Percentiles rank a stretch among this genome's conserved stretches.
phyloP scores from a whole-genome alignment of 2,113 vertebrate genomes.

The Myiagra hebetior region DNA sequence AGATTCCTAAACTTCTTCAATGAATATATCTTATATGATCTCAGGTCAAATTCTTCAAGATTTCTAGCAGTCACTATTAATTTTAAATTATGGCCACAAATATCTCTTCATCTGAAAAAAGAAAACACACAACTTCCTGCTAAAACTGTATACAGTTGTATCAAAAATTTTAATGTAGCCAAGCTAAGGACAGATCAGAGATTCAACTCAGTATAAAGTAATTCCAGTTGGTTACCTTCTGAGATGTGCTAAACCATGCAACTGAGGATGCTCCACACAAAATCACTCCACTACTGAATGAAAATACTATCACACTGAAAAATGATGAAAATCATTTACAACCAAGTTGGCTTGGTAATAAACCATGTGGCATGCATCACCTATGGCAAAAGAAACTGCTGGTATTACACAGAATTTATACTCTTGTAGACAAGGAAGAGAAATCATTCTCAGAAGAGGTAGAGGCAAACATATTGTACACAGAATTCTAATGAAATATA shows the following conservation, averaged over 20 bases:
- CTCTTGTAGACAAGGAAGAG: neutral
- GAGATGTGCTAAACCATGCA: neutral
- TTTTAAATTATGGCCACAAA: neutral
- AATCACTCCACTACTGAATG: neutral
- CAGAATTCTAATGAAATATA: neutral
- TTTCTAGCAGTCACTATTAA: neutral
- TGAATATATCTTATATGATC: neutral
- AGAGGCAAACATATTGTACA: neutral
- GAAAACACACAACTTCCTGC: neutral
- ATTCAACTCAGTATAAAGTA: neutral
- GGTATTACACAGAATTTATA: neutral
- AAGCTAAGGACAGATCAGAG: neutral
- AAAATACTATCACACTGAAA: neutral
- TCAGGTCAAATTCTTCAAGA: neutral
- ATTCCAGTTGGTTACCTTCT: neutral
- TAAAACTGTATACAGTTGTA: neutral
- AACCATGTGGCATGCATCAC: neutral
- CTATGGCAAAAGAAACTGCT: neutral
- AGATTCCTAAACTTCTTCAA: neutral
- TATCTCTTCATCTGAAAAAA: neutral
- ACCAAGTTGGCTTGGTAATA: neutral
- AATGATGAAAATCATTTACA: neutral
- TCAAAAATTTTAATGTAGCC: neutral
- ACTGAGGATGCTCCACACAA: neutral
- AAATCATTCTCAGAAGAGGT: neutral